Base-by-base conservation (phyloP, 2,888 invertebrate genomes). In the Epistrophella euchroma region DNA sequence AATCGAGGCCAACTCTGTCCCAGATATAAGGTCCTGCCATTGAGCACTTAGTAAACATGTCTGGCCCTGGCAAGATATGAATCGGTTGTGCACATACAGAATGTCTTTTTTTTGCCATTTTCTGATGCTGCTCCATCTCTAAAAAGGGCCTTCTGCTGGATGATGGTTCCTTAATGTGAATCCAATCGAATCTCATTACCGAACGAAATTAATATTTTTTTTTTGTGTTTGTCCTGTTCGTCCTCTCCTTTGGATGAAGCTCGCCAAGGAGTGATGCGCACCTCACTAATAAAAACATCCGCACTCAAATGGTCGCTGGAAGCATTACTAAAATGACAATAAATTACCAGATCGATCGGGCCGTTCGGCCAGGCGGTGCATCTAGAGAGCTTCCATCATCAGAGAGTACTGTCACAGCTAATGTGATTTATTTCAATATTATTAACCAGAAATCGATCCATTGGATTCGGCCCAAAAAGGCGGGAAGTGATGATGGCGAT, bases 341-440 rank as follows among this genome's bases (percentile, higher is more conserved):
- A 87, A 87, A 87, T 87, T 83, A 83, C 60, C 70, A 17, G n/a
- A n/a, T n/a, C 4, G 28, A 35, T 58, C 28, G 2, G 45, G 3
- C 35, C 6, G 19, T 19, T 35, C 35, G 52, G 15, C n/a, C n/a
- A 17, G 55, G 13, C 22, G 35, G 37, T 58, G 58, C 9, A 68
- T 56, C 43, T 37, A 62, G n/a, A 66, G 47, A 45, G 43, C 37
- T 68, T 68, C 19, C 11, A 28, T 32, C 25, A 32, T 6, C 4
- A 52, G 13, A 68, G 52, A 60, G 62, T 52, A 75, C 78, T 87
- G 87, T 87, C 87, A 87, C 78, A 75, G 82, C 66, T 79, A 78
- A 83, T 87, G 82, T 87, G 87, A 87, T 87, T 87, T 87, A 87
- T 87, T 87, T 87, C 87, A 79, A 79, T 75, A 87, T 87, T 87